phyloP scores from a whole-genome alignment of 2,888 invertebrate genomes.

The Cylindroiulus punctatus region DNA sequence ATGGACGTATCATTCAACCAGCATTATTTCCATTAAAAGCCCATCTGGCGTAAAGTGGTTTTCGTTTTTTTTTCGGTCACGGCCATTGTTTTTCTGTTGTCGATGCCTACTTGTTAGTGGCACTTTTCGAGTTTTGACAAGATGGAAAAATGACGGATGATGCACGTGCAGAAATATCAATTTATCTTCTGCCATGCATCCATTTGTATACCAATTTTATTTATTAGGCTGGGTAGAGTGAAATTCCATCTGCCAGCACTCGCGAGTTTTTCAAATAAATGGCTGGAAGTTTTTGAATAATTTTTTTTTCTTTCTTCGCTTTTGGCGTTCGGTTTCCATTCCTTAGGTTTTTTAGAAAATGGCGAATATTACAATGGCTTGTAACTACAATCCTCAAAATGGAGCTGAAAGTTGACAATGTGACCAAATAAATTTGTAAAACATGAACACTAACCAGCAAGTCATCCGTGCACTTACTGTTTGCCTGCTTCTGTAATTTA shows the following conservation, averaged over 20 bases:
- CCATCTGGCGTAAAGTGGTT: background rate
- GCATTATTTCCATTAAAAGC: too few species aligned
- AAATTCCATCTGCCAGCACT: conserved; percentile 45
- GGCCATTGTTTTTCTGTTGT: background rate
- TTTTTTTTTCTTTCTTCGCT: background rate
- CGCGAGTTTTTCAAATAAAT: background rate
- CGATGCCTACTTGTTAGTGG: background rate
- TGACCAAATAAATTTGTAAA: too few species aligned
- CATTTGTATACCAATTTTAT: conserved; percentile 36
- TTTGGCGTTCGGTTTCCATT: background rate
- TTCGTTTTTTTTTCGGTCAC: background rate
- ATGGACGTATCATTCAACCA: too few species aligned
- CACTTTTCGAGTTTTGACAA: background rate
- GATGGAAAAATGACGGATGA: conserved; percentile 3
- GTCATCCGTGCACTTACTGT: too few species aligned
- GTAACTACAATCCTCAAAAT: too few species aligned
- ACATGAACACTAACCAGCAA: too few species aligned
- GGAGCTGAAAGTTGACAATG: too few species aligned
- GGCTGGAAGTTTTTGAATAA: background rate
- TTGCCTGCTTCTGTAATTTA: too few species aligned
- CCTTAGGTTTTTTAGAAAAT: background rate
- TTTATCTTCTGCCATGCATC: conserved; percentile 35
- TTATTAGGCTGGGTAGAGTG: conserved; percentile 15
- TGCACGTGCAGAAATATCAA: conserved; percentile 15
- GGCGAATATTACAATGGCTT: too few species aligned